Evolutionary conservation across 2,797 vertebrate species (phyloP).

Genomic region (Lycodopsis pacificus): DNA sequence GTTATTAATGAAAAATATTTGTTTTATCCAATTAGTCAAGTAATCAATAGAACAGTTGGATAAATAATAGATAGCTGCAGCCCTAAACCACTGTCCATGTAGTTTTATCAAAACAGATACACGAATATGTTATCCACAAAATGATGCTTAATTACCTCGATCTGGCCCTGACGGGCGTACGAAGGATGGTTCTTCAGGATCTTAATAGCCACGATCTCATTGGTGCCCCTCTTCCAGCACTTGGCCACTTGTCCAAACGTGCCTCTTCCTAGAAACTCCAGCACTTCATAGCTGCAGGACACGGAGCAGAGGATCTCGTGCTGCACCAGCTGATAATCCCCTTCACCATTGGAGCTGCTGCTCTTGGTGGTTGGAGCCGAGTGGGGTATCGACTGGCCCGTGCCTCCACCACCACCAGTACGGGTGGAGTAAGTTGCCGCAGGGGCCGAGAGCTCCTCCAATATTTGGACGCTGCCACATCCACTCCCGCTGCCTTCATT

Average conservation of each 20-base stretch:
- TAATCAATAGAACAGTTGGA: background rate
- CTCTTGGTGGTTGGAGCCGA: constrained; percentile 96
- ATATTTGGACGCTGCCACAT: constrained; percentile 96
- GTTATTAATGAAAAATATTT: too few species aligned
- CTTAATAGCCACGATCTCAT: constrained; percentile 98
- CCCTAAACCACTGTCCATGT: background rate
- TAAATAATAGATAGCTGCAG: background rate
- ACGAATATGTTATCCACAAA: background rate
- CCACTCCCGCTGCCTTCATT: constrained; percentile 83
- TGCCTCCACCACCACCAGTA: constrained; percentile 87
- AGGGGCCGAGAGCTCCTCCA: constrained; percentile 96
- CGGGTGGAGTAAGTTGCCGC: constrained; percentile 89
- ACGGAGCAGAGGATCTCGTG: constrained; percentile 98
- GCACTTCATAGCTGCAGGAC: constrained; percentile 95
- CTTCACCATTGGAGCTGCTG: constrained; percentile 95
- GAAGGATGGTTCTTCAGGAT: constrained; percentile 99
- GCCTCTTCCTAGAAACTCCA: constrained; percentile 96
- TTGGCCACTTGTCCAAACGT: constrained; percentile 99
- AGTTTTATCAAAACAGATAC: background rate
- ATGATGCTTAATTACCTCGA: constrained; percentile 85
- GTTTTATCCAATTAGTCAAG: too few species aligned
- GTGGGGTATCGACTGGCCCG: constrained; percentile 93
- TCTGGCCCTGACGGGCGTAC: constrained; percentile 97
- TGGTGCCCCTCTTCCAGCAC: constrained; percentile 99
- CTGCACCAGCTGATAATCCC: constrained; percentile 98